These are phyloP conservation scores for Ciconia boyciana DNA, from an alignment of 2,113 vertebrate genomes.

Conservation along the genomic window DNA sequence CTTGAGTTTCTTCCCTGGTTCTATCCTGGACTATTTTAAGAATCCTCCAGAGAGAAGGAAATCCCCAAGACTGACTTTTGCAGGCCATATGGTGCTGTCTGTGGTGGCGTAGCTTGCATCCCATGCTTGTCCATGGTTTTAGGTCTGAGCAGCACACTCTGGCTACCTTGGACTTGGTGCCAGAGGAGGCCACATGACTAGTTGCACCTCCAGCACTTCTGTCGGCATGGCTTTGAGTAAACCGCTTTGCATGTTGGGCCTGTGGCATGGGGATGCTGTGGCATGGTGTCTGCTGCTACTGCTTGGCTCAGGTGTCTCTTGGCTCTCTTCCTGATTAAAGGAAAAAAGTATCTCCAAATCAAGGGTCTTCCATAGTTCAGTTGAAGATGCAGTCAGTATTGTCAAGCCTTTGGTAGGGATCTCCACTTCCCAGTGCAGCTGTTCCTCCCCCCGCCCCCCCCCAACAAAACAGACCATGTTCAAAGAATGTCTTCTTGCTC, in stretches of 20 bases:
- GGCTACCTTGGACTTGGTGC: background rate
- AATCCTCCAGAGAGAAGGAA: background rate
- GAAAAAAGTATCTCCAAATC: background rate
- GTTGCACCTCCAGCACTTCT: background rate
- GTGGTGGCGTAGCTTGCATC: background rate
- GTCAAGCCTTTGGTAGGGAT: background rate
- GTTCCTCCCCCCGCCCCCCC: background rate
- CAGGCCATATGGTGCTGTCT: background rate
- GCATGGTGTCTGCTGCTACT: background rate
- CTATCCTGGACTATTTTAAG: background rate
- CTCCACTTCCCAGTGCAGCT: background rate
- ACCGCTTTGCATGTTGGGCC: background rate
- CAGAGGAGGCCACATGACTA: background rate
- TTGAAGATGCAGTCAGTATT: background rate
- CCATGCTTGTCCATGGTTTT: background rate
- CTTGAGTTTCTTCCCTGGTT: background rate
- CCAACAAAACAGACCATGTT: background rate
- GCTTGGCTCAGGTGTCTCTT: background rate
- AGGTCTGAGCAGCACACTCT: background rate
- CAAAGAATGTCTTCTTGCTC: conserved; percentile 63
- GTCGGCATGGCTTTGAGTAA: background rate
- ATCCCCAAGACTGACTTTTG: background rate
- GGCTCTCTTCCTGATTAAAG: background rate
- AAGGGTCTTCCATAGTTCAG: background rate
- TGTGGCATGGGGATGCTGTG: background rate